Percentiles rank a stretch among this genome's conserved stretches.
Conservation (phyloP, 2,888 invertebrate genomes). For the Netelia virgata region DNA sequence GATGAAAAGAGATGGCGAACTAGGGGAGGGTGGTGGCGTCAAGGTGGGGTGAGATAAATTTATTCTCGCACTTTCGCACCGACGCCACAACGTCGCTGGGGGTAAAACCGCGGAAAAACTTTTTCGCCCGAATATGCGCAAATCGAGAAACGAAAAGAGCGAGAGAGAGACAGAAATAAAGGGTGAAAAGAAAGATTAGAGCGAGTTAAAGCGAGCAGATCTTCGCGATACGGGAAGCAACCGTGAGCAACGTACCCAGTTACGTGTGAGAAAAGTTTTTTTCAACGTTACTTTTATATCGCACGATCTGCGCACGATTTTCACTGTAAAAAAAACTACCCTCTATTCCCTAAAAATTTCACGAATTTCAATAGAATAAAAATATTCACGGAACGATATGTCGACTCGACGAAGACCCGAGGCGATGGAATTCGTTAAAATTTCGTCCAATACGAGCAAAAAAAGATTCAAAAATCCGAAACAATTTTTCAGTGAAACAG, state of each 20-base stretch:
- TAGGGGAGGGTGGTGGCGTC: not conserved
- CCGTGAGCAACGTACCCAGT: slow-evolving; percentile 29
- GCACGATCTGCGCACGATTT: slow-evolving; percentile 41
- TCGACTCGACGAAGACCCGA: too few species aligned
- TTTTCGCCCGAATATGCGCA: slow-evolving; percentile 55
- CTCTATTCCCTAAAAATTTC: not conserved
- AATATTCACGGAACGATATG: too few species aligned
- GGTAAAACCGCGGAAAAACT: slow-evolving; percentile 55
- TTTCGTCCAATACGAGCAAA: slow-evolving; percentile 19
- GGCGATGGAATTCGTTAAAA: too few species aligned
- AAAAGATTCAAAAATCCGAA: slow-evolving; percentile 38
- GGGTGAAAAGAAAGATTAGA: slow-evolving; percentile 43
- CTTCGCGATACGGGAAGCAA: slow-evolving; percentile 37
- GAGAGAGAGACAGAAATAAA: not conserved
- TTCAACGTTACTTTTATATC: slow-evolving; percentile 59
- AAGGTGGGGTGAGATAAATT: slow-evolving; percentile 53
- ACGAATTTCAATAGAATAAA: too few species aligned
- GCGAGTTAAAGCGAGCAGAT: slow-evolving; percentile 59
- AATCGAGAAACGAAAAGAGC: slow-evolving; percentile 47
- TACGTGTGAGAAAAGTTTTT: slow-evolving; percentile 49
- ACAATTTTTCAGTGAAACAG: slow-evolving; percentile 43
- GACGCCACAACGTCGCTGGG: slow-evolving; percentile 58
- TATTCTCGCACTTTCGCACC: slow-evolving; percentile 58
- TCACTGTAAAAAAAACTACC: not conserved
- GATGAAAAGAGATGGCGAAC: slow-evolving; percentile 32